Conservation (phyloP, 92 coral and sea anemone genomes). For the Epizoanthus ramosus region DNA sequence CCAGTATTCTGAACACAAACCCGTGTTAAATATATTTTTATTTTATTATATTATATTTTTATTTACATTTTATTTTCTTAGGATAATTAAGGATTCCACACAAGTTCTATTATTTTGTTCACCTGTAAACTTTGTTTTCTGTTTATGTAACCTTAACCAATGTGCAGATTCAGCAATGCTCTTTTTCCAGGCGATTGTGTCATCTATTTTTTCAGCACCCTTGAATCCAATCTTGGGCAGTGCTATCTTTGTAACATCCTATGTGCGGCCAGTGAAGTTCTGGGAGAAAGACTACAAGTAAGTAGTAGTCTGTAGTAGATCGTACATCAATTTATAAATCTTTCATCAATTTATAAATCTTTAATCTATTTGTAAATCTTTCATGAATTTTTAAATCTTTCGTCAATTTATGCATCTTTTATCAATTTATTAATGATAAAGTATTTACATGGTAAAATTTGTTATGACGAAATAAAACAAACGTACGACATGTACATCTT, state of each 20-base stretch:
- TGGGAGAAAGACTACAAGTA: slow-evolving; percentile 99
- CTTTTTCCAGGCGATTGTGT: slow-evolving; percentile 93
- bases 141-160: slow-evolving; percentile 58
- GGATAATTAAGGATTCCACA: not conserved
- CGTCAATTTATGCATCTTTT: too few species aligned
- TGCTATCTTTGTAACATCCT: slow-evolving; percentile 93
- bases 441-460: too few species aligned
- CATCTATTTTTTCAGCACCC: slow-evolving; percentile 93
- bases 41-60: not conserved
- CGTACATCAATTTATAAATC: too few species aligned
- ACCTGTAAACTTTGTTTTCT: too few species aligned
- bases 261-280: slow-evolving; percentile 97
- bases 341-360: too few species aligned
- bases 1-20: too few species aligned
- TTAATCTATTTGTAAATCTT: too few species aligned
- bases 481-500: too few species aligned
- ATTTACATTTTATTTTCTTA: not conserved
- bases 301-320: not conserved
- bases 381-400: too few species aligned
- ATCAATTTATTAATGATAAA: too few species aligned
- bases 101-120: not conserved
- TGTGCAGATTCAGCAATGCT: slow-evolving; percentile 92
- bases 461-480: too few species aligned
- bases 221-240: slow-evolving; percentile 96
- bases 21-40: too few species aligned